Evolutionary conservation across 2,113 vertebrate species (phyloP).

Genomic region (Alectura lathami): DNA sequence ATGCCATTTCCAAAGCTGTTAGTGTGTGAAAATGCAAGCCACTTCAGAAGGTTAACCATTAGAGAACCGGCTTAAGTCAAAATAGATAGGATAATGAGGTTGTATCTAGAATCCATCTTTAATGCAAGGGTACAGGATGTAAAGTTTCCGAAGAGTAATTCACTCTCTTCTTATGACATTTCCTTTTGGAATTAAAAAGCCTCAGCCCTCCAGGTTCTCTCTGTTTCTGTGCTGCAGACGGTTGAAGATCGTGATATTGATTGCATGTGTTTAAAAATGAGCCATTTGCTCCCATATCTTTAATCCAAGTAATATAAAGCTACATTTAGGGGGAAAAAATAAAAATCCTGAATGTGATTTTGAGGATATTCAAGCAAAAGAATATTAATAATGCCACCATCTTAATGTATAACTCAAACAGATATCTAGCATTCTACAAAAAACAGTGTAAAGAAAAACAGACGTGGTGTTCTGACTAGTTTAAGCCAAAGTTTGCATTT

Average conservation of each 20-base stretch:
- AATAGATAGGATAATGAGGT: not conserved
- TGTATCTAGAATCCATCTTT: constrained; percentile 3
- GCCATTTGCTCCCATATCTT: not conserved
- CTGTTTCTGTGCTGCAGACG: constrained; percentile 18
- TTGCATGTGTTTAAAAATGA: constrained; percentile 23
- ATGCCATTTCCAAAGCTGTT: not conserved
- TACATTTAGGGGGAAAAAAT: accelerated
- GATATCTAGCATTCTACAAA: not conserved
- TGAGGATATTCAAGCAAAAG: not conserved
- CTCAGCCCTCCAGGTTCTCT: not conserved
- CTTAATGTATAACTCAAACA: not conserved
- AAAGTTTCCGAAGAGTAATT: constrained; percentile 7
- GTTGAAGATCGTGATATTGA: not conserved
- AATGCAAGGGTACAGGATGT: not conserved
- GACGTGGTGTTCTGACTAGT: not conserved
- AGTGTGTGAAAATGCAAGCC: not conserved
- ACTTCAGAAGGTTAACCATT: not conserved
- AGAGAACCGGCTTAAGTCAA: not conserved
- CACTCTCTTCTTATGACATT: constrained; percentile 13
- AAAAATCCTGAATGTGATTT: not conserved
- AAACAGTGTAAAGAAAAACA: constrained; percentile 42
- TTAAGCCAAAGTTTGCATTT: constrained; percentile 45
- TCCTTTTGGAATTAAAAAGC: constrained; percentile 21
- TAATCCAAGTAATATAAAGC: not conserved
- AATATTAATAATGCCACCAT: not conserved